phyloP scores from a whole-genome alignment of 1,140 invertebrate species.

The Saccostrea echinata region DNA sequence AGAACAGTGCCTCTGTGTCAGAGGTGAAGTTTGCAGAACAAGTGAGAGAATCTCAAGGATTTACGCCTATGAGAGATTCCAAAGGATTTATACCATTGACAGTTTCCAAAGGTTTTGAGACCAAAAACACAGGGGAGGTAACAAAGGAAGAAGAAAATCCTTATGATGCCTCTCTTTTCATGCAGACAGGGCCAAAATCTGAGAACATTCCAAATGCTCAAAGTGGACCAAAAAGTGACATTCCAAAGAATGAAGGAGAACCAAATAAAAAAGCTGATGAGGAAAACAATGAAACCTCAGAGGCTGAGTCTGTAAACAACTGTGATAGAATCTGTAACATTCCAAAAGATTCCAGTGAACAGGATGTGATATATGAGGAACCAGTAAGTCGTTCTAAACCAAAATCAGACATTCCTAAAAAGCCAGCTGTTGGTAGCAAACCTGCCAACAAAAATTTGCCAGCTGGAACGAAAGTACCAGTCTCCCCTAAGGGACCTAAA shows the following conservation, averaged over 20 bases:
- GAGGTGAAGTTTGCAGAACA: background rate
- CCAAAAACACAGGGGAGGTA: background rate
- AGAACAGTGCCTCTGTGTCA: background rate
- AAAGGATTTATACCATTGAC: background rate
- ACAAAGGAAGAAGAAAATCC: constrained; percentile 4
- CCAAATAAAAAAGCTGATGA: background rate
- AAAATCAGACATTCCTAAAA: background rate
- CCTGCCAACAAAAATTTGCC: background rate
- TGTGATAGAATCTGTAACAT: constrained; percentile 42
- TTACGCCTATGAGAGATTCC: background rate
- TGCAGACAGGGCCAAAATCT: background rate
- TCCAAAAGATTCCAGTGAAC: constrained; percentile 14
- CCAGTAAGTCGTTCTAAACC: background rate
- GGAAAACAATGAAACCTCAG: background rate
- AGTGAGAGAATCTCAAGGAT: background rate
- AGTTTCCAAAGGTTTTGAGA: background rate
- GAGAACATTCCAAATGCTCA: constrained; percentile 28
- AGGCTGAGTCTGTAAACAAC: background rate
- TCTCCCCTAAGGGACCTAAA: background rate
- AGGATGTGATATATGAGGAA: background rate
- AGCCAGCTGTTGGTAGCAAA: background rate
- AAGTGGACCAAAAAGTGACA: constrained; percentile 4
- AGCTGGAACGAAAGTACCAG: background rate
- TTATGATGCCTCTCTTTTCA: constrained; percentile 14
- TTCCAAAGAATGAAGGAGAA: constrained; percentile 8